Evolutionary conservation across 1,140 invertebrate species (phyloP).

Genomic region (Eupristina koningsbergeri): DNA sequence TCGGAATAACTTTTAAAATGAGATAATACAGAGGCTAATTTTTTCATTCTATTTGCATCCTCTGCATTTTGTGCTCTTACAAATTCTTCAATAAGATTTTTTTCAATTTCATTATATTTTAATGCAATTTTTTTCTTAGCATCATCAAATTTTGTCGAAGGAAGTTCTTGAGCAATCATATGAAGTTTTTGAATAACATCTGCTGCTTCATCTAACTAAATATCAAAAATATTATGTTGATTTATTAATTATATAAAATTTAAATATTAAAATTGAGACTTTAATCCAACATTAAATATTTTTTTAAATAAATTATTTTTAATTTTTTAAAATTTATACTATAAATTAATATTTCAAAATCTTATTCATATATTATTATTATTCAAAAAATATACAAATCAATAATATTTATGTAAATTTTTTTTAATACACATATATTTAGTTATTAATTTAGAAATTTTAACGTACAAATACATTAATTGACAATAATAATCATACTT

Average conservation of each 20-base stretch:
- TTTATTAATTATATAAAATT: neutral
- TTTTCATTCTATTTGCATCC: slow-evolving; percentile 92
- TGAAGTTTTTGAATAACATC: slow-evolving; percentile 98
- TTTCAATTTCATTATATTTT: slow-evolving; percentile 97
- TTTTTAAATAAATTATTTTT: neutral
- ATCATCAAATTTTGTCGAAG: slow-evolving; percentile 88
- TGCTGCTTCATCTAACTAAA: slow-evolving; percentile 93
- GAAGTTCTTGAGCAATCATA: slow-evolving; percentile 95
- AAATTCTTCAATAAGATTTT: slow-evolving; percentile 95
- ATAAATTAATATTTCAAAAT: too few relatives aligned
- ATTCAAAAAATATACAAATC: too few relatives aligned
- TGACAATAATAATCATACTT: too few relatives aligned
- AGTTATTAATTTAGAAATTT: too few relatives aligned
- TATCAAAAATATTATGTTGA: slow-evolving; percentile 40
- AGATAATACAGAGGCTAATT: slow-evolving; percentile 91
- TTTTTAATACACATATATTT: too few relatives aligned
- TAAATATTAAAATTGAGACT: too few relatives aligned
- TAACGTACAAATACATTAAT: too few relatives aligned
- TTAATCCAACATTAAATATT: too few relatives aligned
- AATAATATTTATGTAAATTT: too few relatives aligned
- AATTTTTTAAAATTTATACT: neutral
- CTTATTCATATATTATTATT: too few relatives aligned
- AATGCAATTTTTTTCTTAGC: slow-evolving; percentile 91
- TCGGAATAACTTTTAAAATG: slow-evolving; percentile 97
- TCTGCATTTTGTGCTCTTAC: slow-evolving; percentile 87